Base-by-base conservation (phyloP, 30 jellyfish, hydroid and myxozoan species). In the Chrysaora quinquecirrha region DNA sequence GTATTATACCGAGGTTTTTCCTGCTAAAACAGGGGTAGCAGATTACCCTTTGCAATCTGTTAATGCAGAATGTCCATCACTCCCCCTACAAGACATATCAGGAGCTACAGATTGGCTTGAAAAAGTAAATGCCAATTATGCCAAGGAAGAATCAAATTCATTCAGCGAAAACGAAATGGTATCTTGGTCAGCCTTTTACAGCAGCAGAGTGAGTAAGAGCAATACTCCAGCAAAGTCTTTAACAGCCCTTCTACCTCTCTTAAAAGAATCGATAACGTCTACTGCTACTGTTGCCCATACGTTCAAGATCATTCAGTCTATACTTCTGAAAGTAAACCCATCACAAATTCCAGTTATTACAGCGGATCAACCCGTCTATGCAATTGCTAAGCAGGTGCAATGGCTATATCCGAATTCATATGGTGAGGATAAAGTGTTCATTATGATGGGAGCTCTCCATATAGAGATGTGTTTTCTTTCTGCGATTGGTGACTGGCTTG, bases 401-500 rank as follows among this genome's bases (percentile, higher is more conserved):
- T 38, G 54, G 54, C 6, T 3, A 14, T 14, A 38, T 3, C 54
- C 54, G 14, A 14, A 14, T 3, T 3, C 6, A 38, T 38, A 3
- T 38, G 14, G 14, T 3, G 54, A 38, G 14, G n/a, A n/a, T n/a
- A n/a, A n/a, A n/a, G 6, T 6, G 11, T 14, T 38, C 54, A 38
- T 38, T 3, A 38, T 38, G 54, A 6, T 38, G 54, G 54, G 54
- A 38, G 11, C 54, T 14, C 14, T 38, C 11, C 54, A 38, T 14
- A 38, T 38, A 3, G 54, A 38, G 14, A 38, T 38, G 54, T 6
- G 11, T 14, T 38, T 38, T 14, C 54, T 38, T 38, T 3, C 11
- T 14, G 54, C 54, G 54, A 38, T 38, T 3, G 54, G 54, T 3
- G 54, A 38, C 54, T 38, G 54, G 54, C 38, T 77, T 2, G 87